These are phyloP conservation scores for Struthio camelus DNA, from an alignment of 2,113 vertebrate species.

Conservation along the genomic window DNA sequence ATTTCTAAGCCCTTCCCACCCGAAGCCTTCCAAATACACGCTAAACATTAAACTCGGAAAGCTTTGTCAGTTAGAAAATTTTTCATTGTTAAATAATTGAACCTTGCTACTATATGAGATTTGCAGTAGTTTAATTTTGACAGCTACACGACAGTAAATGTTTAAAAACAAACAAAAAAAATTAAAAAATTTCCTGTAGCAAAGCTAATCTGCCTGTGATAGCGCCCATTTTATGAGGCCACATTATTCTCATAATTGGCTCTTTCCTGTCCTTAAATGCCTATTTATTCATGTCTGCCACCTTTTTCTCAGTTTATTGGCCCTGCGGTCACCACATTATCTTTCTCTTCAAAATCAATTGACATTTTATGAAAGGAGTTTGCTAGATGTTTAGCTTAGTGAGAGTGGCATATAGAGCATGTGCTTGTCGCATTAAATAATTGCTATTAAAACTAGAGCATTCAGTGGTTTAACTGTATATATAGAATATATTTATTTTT, in stretches of 20 bases:
- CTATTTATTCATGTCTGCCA: constrained; percentile 62
- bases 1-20: not conserved
- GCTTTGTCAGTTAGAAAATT: not conserved
- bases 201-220: constrained; percentile 10
- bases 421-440: not conserved
- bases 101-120: not conserved
- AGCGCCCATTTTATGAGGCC: not conserved
- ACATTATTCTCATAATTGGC: constrained; percentile 59
- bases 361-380: constrained; percentile 60
- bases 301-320: constrained; percentile 38
- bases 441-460: not conserved
- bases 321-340: constrained; percentile 49
- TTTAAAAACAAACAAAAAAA: not conserved
- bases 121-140: not conserved
- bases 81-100: not conserved
- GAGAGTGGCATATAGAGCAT: not conserved
- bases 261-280: constrained; percentile 66
- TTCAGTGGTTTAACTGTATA: not conserved
- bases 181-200: not conserved
- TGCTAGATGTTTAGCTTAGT: constrained; percentile 33
- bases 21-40: not conserved
- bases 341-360: constrained; percentile 64
- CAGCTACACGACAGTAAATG: not conserved
- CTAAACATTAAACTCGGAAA: not conserved
- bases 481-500: not conserved